Evolutionary conservation across 2,113 vertebrate species (phyloP).

Genomic region (Oryzias woworae): DNA sequence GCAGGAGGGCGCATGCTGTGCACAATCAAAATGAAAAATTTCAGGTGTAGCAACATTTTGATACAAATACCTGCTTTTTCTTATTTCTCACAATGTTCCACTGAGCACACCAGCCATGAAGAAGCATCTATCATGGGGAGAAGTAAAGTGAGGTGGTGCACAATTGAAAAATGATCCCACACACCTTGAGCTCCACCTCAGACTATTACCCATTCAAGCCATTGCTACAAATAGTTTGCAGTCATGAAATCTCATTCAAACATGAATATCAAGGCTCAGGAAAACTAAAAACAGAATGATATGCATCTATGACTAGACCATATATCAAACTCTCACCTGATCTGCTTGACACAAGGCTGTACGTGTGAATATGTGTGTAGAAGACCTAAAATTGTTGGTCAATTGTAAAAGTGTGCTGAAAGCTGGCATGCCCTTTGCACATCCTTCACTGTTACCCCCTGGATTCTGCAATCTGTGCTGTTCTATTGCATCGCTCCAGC

Average conservation of each 20-base stretch:
- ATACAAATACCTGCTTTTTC: constrained; percentile 26
- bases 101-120: constrained; percentile 14
- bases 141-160: constrained; percentile 20
- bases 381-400: constrained; percentile 18
- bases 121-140: constrained; percentile 12
- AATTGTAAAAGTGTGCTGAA: neutral
- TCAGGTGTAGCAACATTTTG: neutral
- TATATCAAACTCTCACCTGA: constrained; percentile 2
- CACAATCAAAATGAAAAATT: constrained; percentile 22
- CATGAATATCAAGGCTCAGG: neutral
- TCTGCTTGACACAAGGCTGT: constrained; percentile 25
- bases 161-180: constrained; percentile 14
- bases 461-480: constrained; percentile 21
- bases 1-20: neutral
- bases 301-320: neutral
- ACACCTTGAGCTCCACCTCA: constrained; percentile 12
- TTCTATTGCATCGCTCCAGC: neutral
- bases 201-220: constrained; percentile 27
- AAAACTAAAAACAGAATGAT: neutral
- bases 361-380: constrained; percentile 5
- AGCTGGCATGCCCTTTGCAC: constrained; percentile 16
- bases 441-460: constrained; percentile 4
- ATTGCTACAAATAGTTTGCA: constrained; percentile 10
- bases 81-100: constrained; percentile 13
- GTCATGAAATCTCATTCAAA: neutral